Conservation (phyloP, 2,113 vertebrate species). For the Paradoxurus hermaphroditus region DNA sequence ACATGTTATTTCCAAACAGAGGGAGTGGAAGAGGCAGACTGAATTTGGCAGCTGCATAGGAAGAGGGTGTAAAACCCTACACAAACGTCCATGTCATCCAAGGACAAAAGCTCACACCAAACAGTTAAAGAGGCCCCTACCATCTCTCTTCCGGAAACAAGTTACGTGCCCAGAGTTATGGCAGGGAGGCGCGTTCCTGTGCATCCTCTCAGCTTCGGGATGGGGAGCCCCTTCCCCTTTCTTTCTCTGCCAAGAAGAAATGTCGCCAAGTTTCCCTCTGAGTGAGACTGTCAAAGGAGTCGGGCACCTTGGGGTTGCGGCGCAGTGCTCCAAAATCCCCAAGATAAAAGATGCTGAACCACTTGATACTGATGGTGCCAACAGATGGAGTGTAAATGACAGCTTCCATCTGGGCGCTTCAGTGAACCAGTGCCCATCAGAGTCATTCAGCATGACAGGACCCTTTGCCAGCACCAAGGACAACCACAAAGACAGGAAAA, state of each 20-base stretch:
- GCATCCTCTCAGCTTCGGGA: neutral
- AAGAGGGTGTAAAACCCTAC: neutral
- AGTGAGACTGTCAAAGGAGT: neutral
- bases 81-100: neutral
- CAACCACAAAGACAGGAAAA: neutral
- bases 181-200: too few relatives aligned
- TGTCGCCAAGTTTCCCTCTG: neutral
- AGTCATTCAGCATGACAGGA: neutral
- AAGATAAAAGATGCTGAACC: neutral
- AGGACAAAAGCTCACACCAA: neutral
- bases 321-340: neutral
- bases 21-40: neutral
- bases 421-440: neutral
- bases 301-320: neutral
- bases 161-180: neutral
- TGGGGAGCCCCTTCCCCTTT: neutral
- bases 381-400: neutral
- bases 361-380: neutral
- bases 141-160: neutral
- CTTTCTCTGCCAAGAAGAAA: neutral
- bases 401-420: neutral
- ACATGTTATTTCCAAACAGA: neutral
- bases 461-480: neutral
- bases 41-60: neutral
- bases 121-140: neutral